Evolutionary conservation across 2,888 invertebrate species (phyloP), one percentile per base, ranked within the genome.

Genomic region (Mechanitis mazaeus): DNA sequence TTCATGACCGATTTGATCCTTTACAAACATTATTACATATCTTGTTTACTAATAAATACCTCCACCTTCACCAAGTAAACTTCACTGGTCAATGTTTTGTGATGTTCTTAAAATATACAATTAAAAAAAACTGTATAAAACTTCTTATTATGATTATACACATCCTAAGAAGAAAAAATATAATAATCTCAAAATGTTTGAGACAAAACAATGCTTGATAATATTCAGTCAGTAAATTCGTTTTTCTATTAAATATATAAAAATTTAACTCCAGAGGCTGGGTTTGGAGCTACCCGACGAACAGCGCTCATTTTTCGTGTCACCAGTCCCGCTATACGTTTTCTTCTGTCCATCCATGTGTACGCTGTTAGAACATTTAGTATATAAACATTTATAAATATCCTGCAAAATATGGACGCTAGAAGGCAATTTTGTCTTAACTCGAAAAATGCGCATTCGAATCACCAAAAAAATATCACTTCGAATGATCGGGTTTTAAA

Each of bases 261-360:
- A 58, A n/a, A 60, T 64, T 63, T 79, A 85, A 70, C 83, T 85
- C 79, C 84, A 85, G 67, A 84, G 77, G 45, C 74, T 72, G 2
- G 85, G 81, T 69, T 84, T 84, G 7, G 72, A 71, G 33, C 81
- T 77, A 2, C 80, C 80, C 0, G 85, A 84, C 0, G 79, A 70
- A 58, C 84, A 83, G 11, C 77, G 72, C 54, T 78, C 76, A 58
- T 71, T 83, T 73, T 78, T 83, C 65, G 70, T 66, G 62, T 71
- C 75, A 28, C 31, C 50, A 7, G 28, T 31, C n/a, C 50, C 50
- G 50, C 31, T 50, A 50, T 7, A 31, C 50, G 11, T 31, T 28
- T 71, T 75, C 74, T 76, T 81, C 67, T 71, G 73, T 65, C 67
- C 76, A 77, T 76, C 76, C 82, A 66, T 84, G 76, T 69, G 84